Conservation (phyloP, 2,888 invertebrate species). For the Rhagonycha fulva region DNA sequence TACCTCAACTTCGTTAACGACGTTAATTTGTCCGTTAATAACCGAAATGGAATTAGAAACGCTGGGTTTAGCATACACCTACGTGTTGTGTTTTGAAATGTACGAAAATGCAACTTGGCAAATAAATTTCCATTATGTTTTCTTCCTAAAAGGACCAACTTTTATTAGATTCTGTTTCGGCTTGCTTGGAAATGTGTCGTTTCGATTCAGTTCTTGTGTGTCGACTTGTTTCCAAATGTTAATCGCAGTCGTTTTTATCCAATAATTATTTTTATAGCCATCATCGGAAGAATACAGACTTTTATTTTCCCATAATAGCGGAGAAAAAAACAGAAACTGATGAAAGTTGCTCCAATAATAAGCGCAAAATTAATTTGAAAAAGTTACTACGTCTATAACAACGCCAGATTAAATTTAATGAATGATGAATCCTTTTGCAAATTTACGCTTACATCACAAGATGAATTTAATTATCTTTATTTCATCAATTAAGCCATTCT, state of each 20-base stretch:
- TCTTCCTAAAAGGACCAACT: neutral
- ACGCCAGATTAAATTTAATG: neutral
- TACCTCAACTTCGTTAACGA: conserved; percentile 15
- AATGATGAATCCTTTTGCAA: neutral
- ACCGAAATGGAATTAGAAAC: conserved; percentile 6
- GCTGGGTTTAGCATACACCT: neutral
- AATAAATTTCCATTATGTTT: neutral
- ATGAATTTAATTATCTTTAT: neutral
- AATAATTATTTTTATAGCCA: neutral
- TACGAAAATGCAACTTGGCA: neutral
- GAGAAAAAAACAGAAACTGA: neutral
- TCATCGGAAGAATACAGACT: neutral
- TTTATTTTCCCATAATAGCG: neutral
- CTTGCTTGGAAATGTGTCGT: neutral
- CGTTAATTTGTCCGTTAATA: conserved; percentile 21
- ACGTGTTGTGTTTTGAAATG: neutral
- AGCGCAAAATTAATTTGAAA: neutral
- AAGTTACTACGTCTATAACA: neutral
- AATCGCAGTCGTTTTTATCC: neutral
- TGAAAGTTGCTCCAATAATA: neutral
- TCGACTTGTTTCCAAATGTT: neutral
- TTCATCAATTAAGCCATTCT: neutral
- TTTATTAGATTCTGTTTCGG: neutral
- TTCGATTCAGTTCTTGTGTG: neutral
- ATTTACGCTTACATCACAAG: neutral